phyloP scores from a whole-genome alignment of 2,797 vertebrate species.

The Rhinoraja longicauda region DNA sequence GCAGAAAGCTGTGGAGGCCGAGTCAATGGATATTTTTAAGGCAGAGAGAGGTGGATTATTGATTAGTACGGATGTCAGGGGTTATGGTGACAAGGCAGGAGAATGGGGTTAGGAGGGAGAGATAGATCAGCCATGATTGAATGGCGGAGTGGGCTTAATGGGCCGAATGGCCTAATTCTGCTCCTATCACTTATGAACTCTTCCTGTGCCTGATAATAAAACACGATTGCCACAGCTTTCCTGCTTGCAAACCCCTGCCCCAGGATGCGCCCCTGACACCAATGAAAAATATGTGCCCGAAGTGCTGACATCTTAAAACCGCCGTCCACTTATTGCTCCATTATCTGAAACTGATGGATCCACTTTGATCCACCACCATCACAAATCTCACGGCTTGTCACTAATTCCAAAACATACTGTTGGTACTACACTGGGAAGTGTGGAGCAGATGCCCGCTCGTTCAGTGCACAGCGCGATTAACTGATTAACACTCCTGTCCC shows the following conservation, averaged over 20 bases:
- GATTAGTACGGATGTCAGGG: no score
- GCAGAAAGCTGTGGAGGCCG: no score
- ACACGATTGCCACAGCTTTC: background rate
- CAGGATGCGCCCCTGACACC: no score
- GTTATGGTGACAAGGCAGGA: no score
- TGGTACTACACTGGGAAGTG: background rate
- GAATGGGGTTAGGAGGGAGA: no score
- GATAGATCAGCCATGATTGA: no score
- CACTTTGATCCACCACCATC: background rate
- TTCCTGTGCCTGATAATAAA: background rate
- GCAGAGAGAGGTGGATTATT: no score
- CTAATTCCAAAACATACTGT: background rate
- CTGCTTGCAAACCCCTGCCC: background rate
- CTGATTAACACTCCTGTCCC: background rate
- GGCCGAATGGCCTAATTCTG: no score
- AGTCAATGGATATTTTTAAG: no score
- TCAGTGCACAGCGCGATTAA: background rate
- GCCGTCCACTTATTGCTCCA: background rate
- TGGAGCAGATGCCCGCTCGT: background rate
- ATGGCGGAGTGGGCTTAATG: no score
- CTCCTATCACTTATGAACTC: no score
- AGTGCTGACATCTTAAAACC: background rate
- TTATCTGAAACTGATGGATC: background rate
- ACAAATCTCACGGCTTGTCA: background rate
- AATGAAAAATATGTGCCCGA: no score